These are phyloP conservation scores for Apodemus speciosus DNA, from an alignment of 2,113 vertebrate genomes.

Conservation along the genomic window DNA sequence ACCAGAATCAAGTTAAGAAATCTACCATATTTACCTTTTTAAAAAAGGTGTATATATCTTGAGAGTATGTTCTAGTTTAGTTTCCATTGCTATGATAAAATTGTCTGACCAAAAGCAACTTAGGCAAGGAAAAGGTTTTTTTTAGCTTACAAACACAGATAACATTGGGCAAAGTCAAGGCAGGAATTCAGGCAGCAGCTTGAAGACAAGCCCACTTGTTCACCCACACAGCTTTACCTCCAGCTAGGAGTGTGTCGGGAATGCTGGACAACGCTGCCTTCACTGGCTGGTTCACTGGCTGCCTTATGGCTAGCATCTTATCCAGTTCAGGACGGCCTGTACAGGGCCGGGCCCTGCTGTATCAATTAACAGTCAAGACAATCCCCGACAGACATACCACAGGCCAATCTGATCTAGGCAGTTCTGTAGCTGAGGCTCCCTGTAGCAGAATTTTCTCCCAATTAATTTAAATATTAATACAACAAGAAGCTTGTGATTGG, in stretches of 20 bases:
- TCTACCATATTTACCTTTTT: not conserved
- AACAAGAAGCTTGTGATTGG: too few species aligned
- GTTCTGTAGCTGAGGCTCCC: not conserved
- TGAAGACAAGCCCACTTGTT: not conserved
- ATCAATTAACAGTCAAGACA: not conserved
- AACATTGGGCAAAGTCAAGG: not conserved
- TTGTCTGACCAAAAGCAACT: not conserved
- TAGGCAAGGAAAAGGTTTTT: not conserved
- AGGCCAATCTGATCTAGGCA: not conserved
- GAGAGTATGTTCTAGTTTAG: not conserved
- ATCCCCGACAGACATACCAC: not conserved
- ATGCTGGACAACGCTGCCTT: not conserved
- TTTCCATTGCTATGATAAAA: not conserved
- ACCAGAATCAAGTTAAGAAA: not conserved
- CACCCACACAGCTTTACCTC: not conserved
- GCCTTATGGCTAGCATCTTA: not conserved
- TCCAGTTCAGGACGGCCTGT: not conserved
- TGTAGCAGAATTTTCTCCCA: too few species aligned
- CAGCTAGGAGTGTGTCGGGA: too few species aligned
- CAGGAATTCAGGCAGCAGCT: not conserved
- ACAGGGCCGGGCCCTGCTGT: not conserved
- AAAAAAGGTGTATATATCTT: not conserved
- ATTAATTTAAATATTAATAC: too few species aligned
- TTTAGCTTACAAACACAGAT: not conserved
- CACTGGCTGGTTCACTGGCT: not conserved